These are phyloP conservation scores for Lamprotornis superbus DNA, from an alignment of 2,113 vertebrate species.

Conservation along the genomic window DNA sequence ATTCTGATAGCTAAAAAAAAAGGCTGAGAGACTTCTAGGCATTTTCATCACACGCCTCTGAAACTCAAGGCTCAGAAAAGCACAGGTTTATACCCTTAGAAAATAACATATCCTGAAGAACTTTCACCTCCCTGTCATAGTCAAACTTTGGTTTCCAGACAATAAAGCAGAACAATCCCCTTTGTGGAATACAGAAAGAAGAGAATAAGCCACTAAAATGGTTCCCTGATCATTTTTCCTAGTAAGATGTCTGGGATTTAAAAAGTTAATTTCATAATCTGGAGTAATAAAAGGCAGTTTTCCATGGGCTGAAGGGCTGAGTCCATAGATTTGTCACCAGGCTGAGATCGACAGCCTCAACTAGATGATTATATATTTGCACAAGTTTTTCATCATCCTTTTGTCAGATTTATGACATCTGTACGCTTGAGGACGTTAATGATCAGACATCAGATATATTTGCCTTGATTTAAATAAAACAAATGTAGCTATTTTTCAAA, in stretches of 20 bases:
- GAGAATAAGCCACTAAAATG: background rate
- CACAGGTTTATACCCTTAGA: background rate
- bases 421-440: background rate
- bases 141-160: background rate
- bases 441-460: background rate
- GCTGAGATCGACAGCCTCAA: background rate
- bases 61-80: background rate
- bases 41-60: background rate
- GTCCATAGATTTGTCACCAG: background rate
- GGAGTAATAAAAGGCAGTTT: background rate
- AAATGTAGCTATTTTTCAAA: conserved; percentile 34
- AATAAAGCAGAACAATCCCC: background rate
- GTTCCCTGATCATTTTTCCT: background rate
- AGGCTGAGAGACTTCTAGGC: background rate
- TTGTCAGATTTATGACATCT: conserved; percentile 13
- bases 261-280: background rate
- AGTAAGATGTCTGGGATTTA: background rate
- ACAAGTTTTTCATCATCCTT: background rate
- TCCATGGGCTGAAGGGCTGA: background rate
- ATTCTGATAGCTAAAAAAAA: background rate
- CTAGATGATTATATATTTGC: background rate
- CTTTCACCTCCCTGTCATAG: background rate
- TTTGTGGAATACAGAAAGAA: background rate
- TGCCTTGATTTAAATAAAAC: conserved; percentile 40
- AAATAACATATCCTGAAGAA: background rate